Evolutionary conservation across 2,888 invertebrate species (phyloP), one percentile per base, ranked within the genome.

Genomic region (Catocala fraxini): DNA sequence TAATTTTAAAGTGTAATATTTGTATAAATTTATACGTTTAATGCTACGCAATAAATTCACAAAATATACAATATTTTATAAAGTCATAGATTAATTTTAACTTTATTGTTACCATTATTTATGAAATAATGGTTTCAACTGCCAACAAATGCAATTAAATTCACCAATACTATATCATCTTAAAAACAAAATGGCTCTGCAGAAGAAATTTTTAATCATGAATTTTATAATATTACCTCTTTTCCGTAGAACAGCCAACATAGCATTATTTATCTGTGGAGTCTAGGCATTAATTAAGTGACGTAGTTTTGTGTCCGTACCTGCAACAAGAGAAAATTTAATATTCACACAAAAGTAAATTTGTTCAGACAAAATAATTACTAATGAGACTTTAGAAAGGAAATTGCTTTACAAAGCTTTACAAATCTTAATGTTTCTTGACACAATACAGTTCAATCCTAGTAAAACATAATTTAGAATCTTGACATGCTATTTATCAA

Each of bases 291-390:
- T 68, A 45, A 71, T 58, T 62, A 49, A 61, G 33, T 53, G 51
- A 58, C 12, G 45, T 41, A 53, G 60, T 56, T 58, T 15, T 46
- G 46, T 35, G 47, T 54, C 39, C 10, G 43, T 74, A 77, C 77
- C 77, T 77, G 76, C 45, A 77, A 77, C 73, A 77, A 73, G 47
- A 64, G 54, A 63, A 73, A 63, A 76, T 68, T 60, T 54, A 34
- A 61, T 34, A 12, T 55, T 53, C n/a, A 25, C 4, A 25, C 43
- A 34, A 25, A 48, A 47, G 33, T 39, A 58, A 13, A 25, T 34
- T 9, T 15, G 42, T 45, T 59, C 34, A 55, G 51, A 61, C 15
- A 56, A 46, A 7, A n/a, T 41, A 48, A 58, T 39, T 41, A 63
- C 59, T 52, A 25, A 59, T n/a, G 39, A 59, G 63, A 54, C 11